Percentiles rank a stretch among this genome's conserved stretches.
Evolutionary conservation across 1,140 invertebrate genomes (phyloP).

Genomic region (Oreohelix idahoensis): DNA sequence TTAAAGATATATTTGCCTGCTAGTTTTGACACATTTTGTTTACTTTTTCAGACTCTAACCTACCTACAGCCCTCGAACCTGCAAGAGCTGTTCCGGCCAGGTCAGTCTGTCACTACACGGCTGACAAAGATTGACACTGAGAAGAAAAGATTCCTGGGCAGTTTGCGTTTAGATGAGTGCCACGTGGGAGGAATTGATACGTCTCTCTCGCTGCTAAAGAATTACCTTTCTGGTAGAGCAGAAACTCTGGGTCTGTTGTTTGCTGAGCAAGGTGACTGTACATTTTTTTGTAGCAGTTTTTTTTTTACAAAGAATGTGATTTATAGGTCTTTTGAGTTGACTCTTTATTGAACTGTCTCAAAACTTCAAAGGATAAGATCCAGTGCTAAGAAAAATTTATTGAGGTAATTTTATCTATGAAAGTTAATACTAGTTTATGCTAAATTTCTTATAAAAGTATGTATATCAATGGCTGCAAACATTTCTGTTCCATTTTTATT

Average conservation of each 20-base stretch:
- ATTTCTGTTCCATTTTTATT: too few species aligned
- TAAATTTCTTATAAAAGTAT: too few species aligned
- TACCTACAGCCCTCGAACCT: conserved; percentile 25
- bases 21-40: not conserved
- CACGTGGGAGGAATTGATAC: not conserved
- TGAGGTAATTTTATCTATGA: too few species aligned
- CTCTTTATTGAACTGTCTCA: too few species aligned
- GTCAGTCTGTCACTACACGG: conserved; percentile 15
- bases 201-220: conserved; percentile 2
- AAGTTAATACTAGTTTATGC: too few species aligned
- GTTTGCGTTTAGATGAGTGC: conserved; percentile 27
- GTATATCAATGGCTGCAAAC: too few species aligned
- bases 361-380: too few species aligned
- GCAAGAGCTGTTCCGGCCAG: conserved; percentile 20
- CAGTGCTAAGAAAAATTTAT: too few species aligned
- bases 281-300: not conserved
- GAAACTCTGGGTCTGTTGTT: not conserved
- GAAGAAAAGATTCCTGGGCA: conserved; percentile 34
- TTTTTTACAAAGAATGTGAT: too few species aligned
- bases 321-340: too few species aligned
- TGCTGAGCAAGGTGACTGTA: conserved; percentile 28
- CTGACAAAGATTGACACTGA: conserved; percentile 20
- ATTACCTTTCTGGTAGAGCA: conserved; percentile 8
- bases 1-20: not conserved
- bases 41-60: conserved; percentile 18